Base-by-base conservation (phyloP, 2,888 invertebrate genomes). In the Mactromeris polynyma region DNA sequence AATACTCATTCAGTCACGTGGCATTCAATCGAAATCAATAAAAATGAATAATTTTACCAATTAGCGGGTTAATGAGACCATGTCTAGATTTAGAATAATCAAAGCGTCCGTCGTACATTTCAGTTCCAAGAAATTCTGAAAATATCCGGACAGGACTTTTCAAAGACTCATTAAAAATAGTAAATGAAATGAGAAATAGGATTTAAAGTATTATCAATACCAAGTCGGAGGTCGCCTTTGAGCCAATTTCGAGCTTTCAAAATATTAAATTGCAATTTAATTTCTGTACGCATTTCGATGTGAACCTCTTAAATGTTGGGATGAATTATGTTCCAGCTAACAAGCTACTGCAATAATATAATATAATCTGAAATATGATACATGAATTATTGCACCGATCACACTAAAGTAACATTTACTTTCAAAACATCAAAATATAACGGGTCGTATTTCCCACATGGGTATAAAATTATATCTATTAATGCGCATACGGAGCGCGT, bases 391-490 rank as follows among this genome's bases (percentile, higher is more conserved):
- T 11, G 73, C 19, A 73, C 31, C 17, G 26, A 36, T 73, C 73
- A 73, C 33, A 73, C 73, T 33, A 36, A 33, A 73, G 33, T 11
- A 73, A 33, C 73, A 36, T 73, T 73, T 73, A 73, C 36, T 73
- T 36, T 36, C 73, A 73, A 73, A 73, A 73, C 73, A 33, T 33
- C 33, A 73, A 73, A 73, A 73, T 73, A 73, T 73, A 33, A 73
- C 6, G 73, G 33, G 73, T 73, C 73, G 36, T 73, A 73, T 73
- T 87, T 87, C 51, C 87, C 51, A 42, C 78, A 73, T 79, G 21
- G 42, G 9, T 21, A 80, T 79, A 83, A 87, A 83, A 87, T 42
- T 40, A 69, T 36, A 81, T 77, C 81, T 78, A 77, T 82, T 86
- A 86, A 77, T 77, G 31, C 38, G 58, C 73, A 81, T 33, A 88